Conservation (phyloP, 2,888 invertebrate genomes). For the Sinhomidia bicolor region DNA sequence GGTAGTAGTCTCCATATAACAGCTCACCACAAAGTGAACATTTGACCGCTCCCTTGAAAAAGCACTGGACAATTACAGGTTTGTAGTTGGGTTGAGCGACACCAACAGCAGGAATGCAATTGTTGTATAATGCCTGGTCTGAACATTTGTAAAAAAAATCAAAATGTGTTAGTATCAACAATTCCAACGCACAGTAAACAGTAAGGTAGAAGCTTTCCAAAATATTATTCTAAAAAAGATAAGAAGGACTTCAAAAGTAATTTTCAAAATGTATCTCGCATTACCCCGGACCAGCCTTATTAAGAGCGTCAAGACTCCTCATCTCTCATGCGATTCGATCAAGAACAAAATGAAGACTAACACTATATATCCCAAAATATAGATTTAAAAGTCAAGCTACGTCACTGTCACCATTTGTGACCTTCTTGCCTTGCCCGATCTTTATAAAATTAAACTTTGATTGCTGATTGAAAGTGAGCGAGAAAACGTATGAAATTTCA, state of each 20-base stretch:
- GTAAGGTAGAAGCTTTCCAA: no score
- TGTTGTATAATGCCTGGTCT: slow-evolving; percentile 61
- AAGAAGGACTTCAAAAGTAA: neutral
- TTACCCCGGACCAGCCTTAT: slow-evolving; percentile 55
- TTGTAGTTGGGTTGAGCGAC: neutral
- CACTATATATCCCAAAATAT: neutral
- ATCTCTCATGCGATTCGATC: neutral
- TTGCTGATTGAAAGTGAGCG: neutral
- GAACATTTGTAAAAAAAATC: neutral
- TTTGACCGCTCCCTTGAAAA: slow-evolving; percentile 56
- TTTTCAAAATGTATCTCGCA: slow-evolving; percentile 27
- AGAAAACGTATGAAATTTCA: neutral
- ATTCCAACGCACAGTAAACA: no score
- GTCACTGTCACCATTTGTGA: neutral
- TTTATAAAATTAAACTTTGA: neutral
- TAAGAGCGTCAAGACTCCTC: neutral
- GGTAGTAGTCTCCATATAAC: slow-evolving; percentile 59
- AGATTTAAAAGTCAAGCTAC: neutral
- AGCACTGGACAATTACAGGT: slow-evolving; percentile 55
- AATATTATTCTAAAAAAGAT: neutral
- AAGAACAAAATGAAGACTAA: neutral
- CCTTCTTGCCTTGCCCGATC: neutral
- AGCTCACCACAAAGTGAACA: slow-evolving; percentile 39
- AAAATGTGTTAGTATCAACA: neutral
- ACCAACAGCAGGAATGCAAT: neutral